These are phyloP conservation scores for Ectropis grisescens DNA, from an alignment of 1,140 invertebrate genomes.

Conservation along the genomic window DNA sequence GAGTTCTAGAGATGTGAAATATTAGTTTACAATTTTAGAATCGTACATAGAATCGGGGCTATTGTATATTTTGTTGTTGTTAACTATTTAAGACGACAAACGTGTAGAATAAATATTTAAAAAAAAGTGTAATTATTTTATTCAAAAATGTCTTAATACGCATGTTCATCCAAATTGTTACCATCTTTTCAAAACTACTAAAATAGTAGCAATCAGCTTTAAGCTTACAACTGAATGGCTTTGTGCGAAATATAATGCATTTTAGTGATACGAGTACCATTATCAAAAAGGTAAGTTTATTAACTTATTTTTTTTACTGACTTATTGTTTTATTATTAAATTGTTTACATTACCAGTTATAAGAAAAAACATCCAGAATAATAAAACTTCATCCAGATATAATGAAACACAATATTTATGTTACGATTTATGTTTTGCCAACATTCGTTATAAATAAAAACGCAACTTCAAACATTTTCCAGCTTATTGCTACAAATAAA, in stretches of 20 bases:
- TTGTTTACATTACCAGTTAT: background rate
- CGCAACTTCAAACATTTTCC: no score
- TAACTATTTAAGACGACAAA: slow-evolving; percentile 54
- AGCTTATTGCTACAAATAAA: no score
- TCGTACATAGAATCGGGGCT: no score
- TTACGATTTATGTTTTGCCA: no score
- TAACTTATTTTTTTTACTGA: background rate
- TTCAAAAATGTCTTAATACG: background rate
- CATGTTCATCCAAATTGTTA: background rate
- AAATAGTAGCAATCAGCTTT: slow-evolving; percentile 19
- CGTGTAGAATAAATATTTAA: slow-evolving; percentile 56
- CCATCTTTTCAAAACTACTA: slow-evolving; percentile 10
- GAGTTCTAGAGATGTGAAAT: no score
- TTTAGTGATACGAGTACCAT: background rate
- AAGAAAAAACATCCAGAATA: no score
- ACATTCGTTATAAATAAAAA: no score
- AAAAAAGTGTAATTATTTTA: slow-evolving; percentile 9
- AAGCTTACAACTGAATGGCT: slow-evolving; percentile 21
- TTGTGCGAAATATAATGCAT: slow-evolving; percentile 2
- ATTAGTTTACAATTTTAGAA: no score
- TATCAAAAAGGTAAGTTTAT: background rate
- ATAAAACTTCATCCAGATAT: no score
- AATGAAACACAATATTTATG: no score
- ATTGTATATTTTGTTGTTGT: slow-evolving; percentile 61
- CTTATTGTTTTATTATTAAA: background rate